Percentiles rank a stretch among this genome's conserved stretches.
Conservation (phyloP, 1,140 invertebrate genomes). For the Leptonema lineaticorne region DNA sequence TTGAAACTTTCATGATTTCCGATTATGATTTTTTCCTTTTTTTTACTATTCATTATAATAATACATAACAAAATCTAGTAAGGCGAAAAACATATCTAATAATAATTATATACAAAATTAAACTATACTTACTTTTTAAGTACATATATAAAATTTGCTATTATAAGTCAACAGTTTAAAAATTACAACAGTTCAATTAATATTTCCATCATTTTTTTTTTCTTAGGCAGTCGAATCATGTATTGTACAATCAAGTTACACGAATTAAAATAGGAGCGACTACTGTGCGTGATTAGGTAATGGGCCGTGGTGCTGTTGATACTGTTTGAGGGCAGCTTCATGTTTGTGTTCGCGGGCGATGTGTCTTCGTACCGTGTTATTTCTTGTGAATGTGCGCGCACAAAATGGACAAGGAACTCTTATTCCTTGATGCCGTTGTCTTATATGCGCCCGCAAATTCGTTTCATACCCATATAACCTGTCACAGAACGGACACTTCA, state of each 20-base stretch:
- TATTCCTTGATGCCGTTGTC: slow-evolving; percentile 87
- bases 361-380: slow-evolving; percentile 85
- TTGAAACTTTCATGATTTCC: slow-evolving; percentile 5
- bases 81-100: slow-evolving; percentile 23
- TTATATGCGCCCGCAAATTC: slow-evolving; percentile 85
- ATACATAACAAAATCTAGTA: slow-evolving; percentile 25
- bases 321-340: slow-evolving; percentile 68
- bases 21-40: neutral
- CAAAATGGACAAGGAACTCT: slow-evolving; percentile 85
- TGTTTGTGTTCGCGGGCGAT: slow-evolving; percentile 84
- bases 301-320: slow-evolving; percentile 59
- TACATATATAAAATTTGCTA: slow-evolving; percentile 31
- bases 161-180: slow-evolving; percentile 27
- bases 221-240: neutral
- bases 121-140: slow-evolving; percentile 31
- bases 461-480: slow-evolving; percentile 91
- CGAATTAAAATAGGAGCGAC: slow-evolving; percentile 40
- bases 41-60: slow-evolving; percentile 9
- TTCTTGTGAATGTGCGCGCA: slow-evolving; percentile 85
- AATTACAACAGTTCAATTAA: slow-evolving; percentile 17
- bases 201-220: no score
- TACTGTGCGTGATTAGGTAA: slow-evolving; percentile 62
- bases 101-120: slow-evolving; percentile 32
- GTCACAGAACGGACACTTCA: slow-evolving; percentile 90
- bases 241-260: slow-evolving; percentile 12